Evolutionary conservation across 2,888 invertebrate species (phyloP), one percentile per base, ranked within the genome.

Genomic region (Andricus quercusramuli): DNA sequence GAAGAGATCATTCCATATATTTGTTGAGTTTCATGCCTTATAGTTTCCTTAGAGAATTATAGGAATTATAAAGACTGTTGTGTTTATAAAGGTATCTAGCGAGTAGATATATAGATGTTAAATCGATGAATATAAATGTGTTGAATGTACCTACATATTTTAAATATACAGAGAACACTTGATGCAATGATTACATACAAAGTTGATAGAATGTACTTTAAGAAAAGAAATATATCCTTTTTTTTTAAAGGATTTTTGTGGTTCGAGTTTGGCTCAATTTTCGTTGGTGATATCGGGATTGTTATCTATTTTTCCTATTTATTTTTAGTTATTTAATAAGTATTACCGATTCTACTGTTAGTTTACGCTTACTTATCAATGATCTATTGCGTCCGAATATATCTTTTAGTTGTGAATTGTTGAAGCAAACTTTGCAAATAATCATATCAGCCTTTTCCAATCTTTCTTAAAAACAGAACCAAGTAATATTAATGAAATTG

Each of bases 391-490:
- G 66, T 41, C 17, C 37, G 37, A 32, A 67, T n/a, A 67, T 37
- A 0, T 67, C n/a, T 37, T 37, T 37, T 41, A n/a, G 20, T 67
- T 67, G 66, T n/a, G 41, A n/a, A n/a, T 37, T 37, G 11, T 37
- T 67, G 22, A 37, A 2, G 9, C 2, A n/a, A 51, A 56, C 6
- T 32, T 74, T 74, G 32, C n/a, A 9, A 9, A 70, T 56, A 25
- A 47, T 51, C 74, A 74, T 74, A 74, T 74, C 74, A 67, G 62
- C 22, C 25, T 25, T n/a, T n/a, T 13, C 11, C 25, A n/a, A n/a
- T n/a, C 22, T 67, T 67, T 37, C 11, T 67, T 67, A 67, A 37
- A 70, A 51, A 32, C 47, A 29, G 70, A 70, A 70, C 70, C 70
- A 70, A 74, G 29, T 47, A 70, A 29, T 70, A 29, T 51, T 47